Percentiles rank a stretch among this genome's conserved stretches.
Evolutionary conservation across 30 jellyfish, hydroid and myxozoan species (phyloP).

Genomic region (Pseudorhiza aurosa): DNA sequence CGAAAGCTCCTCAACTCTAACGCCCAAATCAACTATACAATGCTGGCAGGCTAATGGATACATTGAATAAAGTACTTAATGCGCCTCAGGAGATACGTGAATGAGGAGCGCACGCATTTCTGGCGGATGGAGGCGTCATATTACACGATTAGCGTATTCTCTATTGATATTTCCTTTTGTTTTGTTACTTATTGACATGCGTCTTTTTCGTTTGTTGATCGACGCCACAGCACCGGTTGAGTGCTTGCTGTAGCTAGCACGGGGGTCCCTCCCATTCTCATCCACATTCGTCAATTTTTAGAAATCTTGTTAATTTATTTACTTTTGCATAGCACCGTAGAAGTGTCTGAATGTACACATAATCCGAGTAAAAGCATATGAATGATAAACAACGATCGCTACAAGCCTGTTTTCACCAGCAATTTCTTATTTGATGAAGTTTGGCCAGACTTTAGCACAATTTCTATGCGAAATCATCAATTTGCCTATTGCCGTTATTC

Average conservation of each 20-base stretch:
- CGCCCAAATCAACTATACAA: too few relatives aligned
- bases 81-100: slow-evolving; percentile 52
- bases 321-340: too few relatives aligned
- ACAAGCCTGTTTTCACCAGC: too few relatives aligned
- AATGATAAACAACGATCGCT: too few relatives aligned
- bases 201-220: slow-evolving; percentile 50
- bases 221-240: slow-evolving; percentile 80
- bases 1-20: too few relatives aligned
- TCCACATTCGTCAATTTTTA: neutral
- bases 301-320: slow-evolving; percentile 13
- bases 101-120: slow-evolving; percentile 56
- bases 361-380: too few relatives aligned
- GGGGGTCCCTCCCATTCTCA: slow-evolving; percentile 29
- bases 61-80: too few relatives aligned
- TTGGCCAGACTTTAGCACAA: neutral
- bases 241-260: slow-evolving; percentile 49
- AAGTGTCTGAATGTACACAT: too few relatives aligned
- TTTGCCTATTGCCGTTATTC: slow-evolving; percentile 54
- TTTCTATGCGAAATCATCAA: slow-evolving; percentile 27
- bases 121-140: slow-evolving; percentile 57
- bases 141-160: slow-evolving; percentile 46
- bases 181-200: slow-evolving; percentile 50
- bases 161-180: slow-evolving; percentile 40
- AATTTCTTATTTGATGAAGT: too few relatives aligned
- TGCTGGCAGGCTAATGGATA: too few relatives aligned